Base-by-base conservation (phyloP, 2,797 vertebrate genomes). In the Phrynocephalus guinanensis region DNA sequence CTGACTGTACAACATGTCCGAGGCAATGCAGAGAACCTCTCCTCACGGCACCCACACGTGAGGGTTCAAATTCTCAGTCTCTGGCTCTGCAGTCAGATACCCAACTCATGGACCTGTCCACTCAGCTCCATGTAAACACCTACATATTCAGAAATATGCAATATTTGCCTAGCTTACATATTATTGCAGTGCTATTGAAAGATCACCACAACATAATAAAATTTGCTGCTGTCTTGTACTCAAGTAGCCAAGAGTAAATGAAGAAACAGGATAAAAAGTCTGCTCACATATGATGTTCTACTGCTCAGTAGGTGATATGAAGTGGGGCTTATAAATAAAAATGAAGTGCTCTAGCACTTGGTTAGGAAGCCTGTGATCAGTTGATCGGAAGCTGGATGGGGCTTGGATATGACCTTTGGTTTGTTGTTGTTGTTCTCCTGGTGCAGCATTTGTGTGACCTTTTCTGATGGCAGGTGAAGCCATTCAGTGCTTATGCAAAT, bases 171-270 rank as follows among this genome's bases (percentile, higher is more conserved):
- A 86, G 91, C 91, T 90, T 88, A 73, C 68, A 26, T 33, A 2
- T 63, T 81, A 71, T 30, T 26, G 44, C 48, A 79, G 7, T 75
- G 0, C 0, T 85, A 56, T 28, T 88, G 89, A 93, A 90, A 6
- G 48, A 0, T 1, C 87, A 88, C 88, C 91, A 92, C 90, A 79
- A 85, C 91, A 86, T 91, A 89, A 86, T 86, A 87, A 93, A 94
- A 93, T 91, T 81, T 94, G 91, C 90, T 10, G 79, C 92, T 93
- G 90, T 89, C 89, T 93, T 89, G 63, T 90, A 82, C 85, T 89
- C 89, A 90, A 86, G 92, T 90, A 83, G 33, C 91, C 90, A 93
- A 90, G 63, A 86, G 86, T 44, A 44, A 44, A 44, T 44, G 38
- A 44, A 44, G 38, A 44, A 44, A 44, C 38, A 44, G 38, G 38